phyloP scores from a whole-genome alignment of 2,797 vertebrate genomes.

The Anomalospiza imberbis region DNA sequence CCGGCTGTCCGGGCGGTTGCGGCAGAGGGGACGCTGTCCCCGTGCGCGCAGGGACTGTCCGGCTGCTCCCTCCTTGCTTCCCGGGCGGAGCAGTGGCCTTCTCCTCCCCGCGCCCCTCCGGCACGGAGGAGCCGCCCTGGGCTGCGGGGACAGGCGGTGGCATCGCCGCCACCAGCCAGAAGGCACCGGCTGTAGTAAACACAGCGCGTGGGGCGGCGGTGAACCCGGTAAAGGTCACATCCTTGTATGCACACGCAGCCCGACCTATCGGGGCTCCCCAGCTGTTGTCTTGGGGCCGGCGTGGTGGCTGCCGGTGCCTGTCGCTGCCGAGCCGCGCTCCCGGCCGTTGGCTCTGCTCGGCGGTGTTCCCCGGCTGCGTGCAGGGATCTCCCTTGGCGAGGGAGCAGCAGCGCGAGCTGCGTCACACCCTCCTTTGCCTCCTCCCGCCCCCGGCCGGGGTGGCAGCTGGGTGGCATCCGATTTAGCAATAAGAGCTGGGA shows the following conservation, averaged over 20 bases:
- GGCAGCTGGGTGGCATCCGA: neutral
- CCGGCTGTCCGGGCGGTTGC: neutral
- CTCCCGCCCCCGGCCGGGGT: neutral
- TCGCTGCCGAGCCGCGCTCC: neutral
- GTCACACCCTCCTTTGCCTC: neutral
- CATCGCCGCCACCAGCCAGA: neutral
- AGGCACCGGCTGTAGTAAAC: neutral
- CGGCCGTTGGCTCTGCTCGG: neutral
- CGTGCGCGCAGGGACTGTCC: neutral
- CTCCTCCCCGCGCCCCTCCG: neutral
- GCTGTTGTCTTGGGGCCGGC: neutral
- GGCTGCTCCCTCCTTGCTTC: neutral
- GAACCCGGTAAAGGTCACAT: neutral
- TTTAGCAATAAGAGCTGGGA: neutral
- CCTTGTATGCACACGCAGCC: neutral
- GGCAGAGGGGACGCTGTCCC: neutral
- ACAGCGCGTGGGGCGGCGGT: neutral
- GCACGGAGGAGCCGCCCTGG: neutral
- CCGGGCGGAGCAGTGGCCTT: neutral
- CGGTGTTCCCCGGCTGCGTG: neutral
- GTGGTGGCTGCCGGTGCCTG: neutral
- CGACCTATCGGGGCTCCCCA: neutral
- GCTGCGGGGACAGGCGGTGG: neutral
- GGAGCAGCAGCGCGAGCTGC: neutral
- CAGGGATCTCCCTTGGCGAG: neutral